Conservation (phyloP, 2,797 vertebrate species). For the Anabacerthia variegaticeps region DNA sequence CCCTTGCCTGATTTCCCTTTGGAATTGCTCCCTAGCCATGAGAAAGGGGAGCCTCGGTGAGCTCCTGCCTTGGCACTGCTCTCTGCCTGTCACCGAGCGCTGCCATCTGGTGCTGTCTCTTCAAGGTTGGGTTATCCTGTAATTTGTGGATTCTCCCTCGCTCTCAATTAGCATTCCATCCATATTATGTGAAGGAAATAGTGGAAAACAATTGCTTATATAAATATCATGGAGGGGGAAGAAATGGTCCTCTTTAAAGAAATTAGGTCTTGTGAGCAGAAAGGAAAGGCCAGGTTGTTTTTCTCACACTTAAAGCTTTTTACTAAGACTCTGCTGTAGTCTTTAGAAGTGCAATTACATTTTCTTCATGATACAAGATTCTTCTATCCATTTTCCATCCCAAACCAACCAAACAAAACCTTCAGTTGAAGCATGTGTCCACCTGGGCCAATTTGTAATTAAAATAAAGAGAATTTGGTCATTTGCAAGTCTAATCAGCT, state of each 20-base stretch:
- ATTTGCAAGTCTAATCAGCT: background rate
- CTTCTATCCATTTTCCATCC: background rate
- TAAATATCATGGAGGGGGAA: background rate
- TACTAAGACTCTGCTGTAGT: background rate
- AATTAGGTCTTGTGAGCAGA: background rate
- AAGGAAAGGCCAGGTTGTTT: background rate
- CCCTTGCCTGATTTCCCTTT: background rate
- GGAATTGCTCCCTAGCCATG: background rate
- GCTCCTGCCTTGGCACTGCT: constrained; percentile 27
- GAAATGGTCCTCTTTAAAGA: background rate
- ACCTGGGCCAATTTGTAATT: background rate
- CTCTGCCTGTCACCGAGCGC: background rate
- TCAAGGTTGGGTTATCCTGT: constrained; percentile 58
- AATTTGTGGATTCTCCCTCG: constrained; percentile 33
- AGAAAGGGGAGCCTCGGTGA: background rate
- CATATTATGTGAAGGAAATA: background rate
- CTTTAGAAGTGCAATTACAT: background rate
- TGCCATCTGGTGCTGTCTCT: constrained; percentile 75
- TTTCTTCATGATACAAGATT: background rate
- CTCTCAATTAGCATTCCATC: constrained; percentile 32
- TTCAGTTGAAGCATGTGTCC: background rate
- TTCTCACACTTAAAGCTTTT: background rate
- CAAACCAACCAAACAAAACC: background rate
- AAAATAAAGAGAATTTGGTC: background rate
- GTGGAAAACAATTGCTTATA: background rate